Evolutionary conservation across 2,888 invertebrate genomes (phyloP).

Genomic region (Ptycholaimellus sp.): DNA sequence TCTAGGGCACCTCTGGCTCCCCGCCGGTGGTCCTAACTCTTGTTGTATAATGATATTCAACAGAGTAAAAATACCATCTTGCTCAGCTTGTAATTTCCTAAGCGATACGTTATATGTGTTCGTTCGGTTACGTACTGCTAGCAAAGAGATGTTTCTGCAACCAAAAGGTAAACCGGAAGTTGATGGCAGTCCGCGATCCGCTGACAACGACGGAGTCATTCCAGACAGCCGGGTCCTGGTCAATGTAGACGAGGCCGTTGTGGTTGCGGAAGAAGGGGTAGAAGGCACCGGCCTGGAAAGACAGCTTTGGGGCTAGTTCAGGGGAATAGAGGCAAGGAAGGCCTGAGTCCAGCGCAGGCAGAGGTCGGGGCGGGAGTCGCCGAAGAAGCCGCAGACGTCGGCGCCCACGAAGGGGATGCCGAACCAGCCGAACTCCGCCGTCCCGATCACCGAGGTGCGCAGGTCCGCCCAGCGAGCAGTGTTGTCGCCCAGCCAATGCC

Average conservation of each 20-base stretch:
- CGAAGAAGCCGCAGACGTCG: slow-evolving; percentile 33
- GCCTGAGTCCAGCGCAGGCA: slow-evolving; percentile 39
- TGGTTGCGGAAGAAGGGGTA: slow-evolving; percentile 34
- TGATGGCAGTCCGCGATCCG: neutral
- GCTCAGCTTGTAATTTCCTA: too few species aligned
- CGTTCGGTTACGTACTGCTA: too few species aligned
- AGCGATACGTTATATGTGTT: too few species aligned
- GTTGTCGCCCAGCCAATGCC: slow-evolving; percentile 65
- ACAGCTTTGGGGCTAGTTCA: neutral
- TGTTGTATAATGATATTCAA: too few species aligned
- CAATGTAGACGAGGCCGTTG: slow-evolving; percentile 12
- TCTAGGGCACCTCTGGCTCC: too few species aligned
- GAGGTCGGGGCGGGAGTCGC: slow-evolving; percentile 28
- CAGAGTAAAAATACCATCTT: too few species aligned
- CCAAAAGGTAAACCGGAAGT: too few species aligned
- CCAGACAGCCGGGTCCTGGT: slow-evolving; percentile 22
- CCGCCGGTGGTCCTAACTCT: too few species aligned
- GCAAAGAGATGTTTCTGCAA: too few species aligned
- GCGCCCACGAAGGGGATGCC: slow-evolving; percentile 24
- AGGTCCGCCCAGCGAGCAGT: slow-evolving; percentile 51
- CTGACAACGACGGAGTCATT: neutral
- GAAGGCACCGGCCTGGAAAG: slow-evolving; percentile 30
- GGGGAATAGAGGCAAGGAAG: neutral
- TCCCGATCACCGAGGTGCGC: slow-evolving; percentile 23
- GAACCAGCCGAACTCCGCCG: slow-evolving; percentile 25